Evolutionary conservation across 1,140 invertebrate species (phyloP), one percentile per base, ranked within the genome.

Genomic region (Hirudo medicinalis): DNA sequence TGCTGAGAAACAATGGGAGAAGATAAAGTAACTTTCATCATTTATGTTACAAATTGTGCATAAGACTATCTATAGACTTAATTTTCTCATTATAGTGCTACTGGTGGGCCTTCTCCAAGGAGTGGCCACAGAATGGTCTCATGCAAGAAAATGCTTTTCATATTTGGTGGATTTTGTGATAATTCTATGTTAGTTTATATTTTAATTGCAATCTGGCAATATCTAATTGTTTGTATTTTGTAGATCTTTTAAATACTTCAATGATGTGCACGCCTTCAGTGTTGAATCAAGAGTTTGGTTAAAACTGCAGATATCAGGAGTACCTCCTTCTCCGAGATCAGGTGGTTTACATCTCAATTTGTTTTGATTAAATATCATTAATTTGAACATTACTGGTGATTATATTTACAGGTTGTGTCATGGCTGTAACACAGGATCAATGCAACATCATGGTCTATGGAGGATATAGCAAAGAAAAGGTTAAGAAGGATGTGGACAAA

Each of bases 91-190:
- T 71, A 81, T 67, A 86, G 87, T 75, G 82, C 86, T 70, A 79
- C 86, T 29, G 87, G 90, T 74, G 90, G 88, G 1, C 92, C 93
- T 0, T 89, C 88, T 27, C 84, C 91, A 0, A 84, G 92, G 73
- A 94, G 91, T 80, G 93, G 93, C 0, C 92, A 96, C 80, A 84
- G 92, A 73, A 95, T 95, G 92, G 85, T 87, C 11, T 84, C 86
- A 9, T 83, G 87, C 20, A 91, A 91, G 78, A 90, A 90, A 75
- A 86, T 88, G 74, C 79, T 96, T 0, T 84, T 93, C 74, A 83
- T 95, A 27, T 96, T 95, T 85, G 92, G 93, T 0, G 92, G 93
- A 22, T 96, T 92, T 80, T 87, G 91, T 78, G 92, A 95, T 80
- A 94, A 92, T 81, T 75, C 77, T 57, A 78, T 80, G 82, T 82